These are phyloP conservation scores for Meta bourneti DNA, from an alignment of 2,888 invertebrate genomes.

Conservation along the genomic window DNA sequence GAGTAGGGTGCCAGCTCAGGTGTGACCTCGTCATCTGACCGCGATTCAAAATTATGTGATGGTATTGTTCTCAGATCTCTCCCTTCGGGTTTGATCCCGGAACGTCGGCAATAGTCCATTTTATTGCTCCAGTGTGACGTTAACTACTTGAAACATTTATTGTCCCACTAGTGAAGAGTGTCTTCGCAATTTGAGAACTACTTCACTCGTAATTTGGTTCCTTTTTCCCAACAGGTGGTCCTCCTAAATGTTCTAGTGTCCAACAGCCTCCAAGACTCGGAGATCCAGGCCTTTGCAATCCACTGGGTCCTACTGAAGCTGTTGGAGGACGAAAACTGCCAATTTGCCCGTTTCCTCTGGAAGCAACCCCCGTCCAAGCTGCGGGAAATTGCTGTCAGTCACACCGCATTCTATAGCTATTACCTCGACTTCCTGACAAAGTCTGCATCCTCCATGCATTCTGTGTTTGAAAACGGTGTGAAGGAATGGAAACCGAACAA, in stretches of 20 bases:
- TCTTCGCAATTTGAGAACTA: too few species aligned
- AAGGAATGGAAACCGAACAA: constrained; percentile 1
- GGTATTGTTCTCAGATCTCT: too few species aligned
- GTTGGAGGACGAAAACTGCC: constrained; percentile 1
- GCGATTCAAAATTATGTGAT: too few species aligned
- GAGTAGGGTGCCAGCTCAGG: too few species aligned
- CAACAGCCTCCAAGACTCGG: not conserved
- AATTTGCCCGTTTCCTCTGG: constrained; percentile 54
- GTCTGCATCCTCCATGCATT: not conserved
- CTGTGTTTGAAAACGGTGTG: not conserved
- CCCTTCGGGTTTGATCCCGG: too few species aligned
- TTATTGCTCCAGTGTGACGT: too few species aligned
- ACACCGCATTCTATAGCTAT: constrained; percentile 26
- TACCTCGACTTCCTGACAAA: constrained; percentile 33
- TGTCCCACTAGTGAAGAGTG: too few species aligned
- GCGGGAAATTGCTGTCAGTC: constrained; percentile 16
- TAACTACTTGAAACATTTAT: too few species aligned
- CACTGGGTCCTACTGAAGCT: constrained; percentile 48
- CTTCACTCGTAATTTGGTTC: not conserved
- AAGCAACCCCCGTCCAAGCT: constrained; percentile 12
- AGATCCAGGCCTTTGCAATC: constrained; percentile 47
- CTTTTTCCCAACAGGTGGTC: constrained; percentile 1
- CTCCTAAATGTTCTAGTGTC: constrained; percentile 16
- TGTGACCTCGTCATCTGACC: too few species aligned
- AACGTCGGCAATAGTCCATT: too few species aligned